Percentiles rank a stretch among this genome's conserved stretches.
Evolutionary conservation across 2,113 vertebrate species (phyloP).

Genomic region (Oryzias melastigma): DNA sequence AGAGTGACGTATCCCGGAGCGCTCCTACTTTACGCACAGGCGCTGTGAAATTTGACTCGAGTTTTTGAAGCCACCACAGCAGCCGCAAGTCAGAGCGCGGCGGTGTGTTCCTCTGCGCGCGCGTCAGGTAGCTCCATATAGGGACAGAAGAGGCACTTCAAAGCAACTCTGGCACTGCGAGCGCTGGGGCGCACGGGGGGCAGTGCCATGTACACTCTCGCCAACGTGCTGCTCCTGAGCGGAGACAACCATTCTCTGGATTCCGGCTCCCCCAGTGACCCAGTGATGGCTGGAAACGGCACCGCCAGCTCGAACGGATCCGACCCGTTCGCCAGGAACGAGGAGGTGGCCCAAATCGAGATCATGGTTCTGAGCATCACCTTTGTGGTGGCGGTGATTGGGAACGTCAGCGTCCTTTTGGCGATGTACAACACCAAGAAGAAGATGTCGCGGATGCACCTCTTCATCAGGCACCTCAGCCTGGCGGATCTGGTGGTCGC

Average conservation of each 20-base stretch:
- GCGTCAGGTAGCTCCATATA: slow-evolving; percentile 49
- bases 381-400: slow-evolving; percentile 87
- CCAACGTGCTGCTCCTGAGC: slow-evolving; percentile 35
- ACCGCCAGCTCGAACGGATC: slow-evolving; percentile 58
- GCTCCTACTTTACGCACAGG: slow-evolving; percentile 32
- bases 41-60: slow-evolving; percentile 48
- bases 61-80: slow-evolving; percentile 46
- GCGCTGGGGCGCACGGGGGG: slow-evolving; percentile 42
- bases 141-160: slow-evolving; percentile 32
- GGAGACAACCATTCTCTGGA: slow-evolving; percentile 43
- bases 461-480: slow-evolving; percentile 94
- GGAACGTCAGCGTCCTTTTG: slow-evolving; percentile 87
- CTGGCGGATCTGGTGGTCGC: slow-evolving; percentile 94
- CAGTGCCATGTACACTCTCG: slow-evolving; percentile 59
- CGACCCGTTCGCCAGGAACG: slow-evolving; percentile 82
- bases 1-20: slow-evolving; percentile 21
- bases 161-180: slow-evolving; percentile 37
- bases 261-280: slow-evolving; percentile 14
- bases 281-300: slow-evolving; percentile 56
- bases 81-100: slow-evolving; percentile 27
- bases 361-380: slow-evolving; percentile 87
- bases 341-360: slow-evolving; percentile 91
- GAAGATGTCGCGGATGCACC: slow-evolving; percentile 92
- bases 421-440: slow-evolving; percentile 89
- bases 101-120: neutral